A percentile compares a stretch with the other conserved stretches of the same genome.
phyloP scores from a whole-genome alignment of 2,888 invertebrate species.

The Drosophila recens region DNA sequence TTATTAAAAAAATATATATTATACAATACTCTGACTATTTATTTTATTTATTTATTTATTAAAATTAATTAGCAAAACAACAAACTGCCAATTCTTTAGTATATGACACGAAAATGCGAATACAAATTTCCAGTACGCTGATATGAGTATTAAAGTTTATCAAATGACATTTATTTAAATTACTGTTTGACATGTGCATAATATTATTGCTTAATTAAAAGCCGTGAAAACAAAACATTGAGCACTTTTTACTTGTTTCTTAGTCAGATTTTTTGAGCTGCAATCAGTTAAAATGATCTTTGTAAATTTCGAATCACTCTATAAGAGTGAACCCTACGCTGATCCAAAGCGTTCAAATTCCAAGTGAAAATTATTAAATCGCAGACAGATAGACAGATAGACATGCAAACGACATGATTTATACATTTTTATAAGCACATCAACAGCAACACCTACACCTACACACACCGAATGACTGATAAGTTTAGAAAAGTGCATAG shows the following conservation, averaged over 20 bases:
- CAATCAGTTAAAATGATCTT: slow-evolving; percentile 62
- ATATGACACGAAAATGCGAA: not conserved
- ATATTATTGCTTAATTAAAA: slow-evolving; percentile 24
- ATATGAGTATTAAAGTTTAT: slow-evolving; percentile 1
- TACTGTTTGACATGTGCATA: slow-evolving; percentile 4
- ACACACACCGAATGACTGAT: slow-evolving; percentile 57
- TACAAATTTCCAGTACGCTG: not conserved
- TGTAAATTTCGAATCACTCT: slow-evolving; percentile 60
- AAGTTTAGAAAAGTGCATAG: slow-evolving; percentile 61
- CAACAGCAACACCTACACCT: slow-evolving; percentile 56
- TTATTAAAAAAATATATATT: not conserved
- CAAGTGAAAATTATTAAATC: slow-evolving; percentile 73
- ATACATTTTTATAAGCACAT: slow-evolving; percentile 60
- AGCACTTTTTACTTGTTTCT: slow-evolving; percentile 50
- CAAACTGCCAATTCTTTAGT: too few relatives aligned
- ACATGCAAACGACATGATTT: slow-evolving; percentile 67
- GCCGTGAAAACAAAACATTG: slow-evolving; percentile 3
- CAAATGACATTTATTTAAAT: slow-evolving; percentile 12
- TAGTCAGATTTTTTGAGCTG: slow-evolving; percentile 21
- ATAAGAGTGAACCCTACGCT: slow-evolving; percentile 64
- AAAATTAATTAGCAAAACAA: too few relatives aligned
- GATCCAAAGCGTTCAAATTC: slow-evolving; percentile 74
- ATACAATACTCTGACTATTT: not conserved
- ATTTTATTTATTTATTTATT: too few relatives aligned
- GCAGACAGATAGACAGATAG: slow-evolving; percentile 53